phyloP scores from a whole-genome alignment of 2,113 vertebrate genomes.

The Sorex fumeus region DNA sequence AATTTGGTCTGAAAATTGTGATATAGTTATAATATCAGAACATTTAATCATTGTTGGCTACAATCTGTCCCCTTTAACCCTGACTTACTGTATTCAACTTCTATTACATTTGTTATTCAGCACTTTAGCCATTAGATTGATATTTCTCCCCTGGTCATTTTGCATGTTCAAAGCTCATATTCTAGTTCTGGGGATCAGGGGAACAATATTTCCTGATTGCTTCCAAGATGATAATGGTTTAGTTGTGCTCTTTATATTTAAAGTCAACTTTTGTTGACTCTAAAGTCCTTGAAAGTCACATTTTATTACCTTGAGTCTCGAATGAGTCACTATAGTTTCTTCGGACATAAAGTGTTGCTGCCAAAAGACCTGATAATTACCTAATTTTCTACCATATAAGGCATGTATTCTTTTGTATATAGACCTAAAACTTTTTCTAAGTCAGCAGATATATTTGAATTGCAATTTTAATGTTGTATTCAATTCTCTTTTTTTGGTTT shows the following conservation, averaged over 20 bases:
- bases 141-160: neutral
- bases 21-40: neutral
- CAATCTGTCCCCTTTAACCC: conserved; percentile 9
- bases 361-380: neutral
- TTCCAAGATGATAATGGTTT: neutral
- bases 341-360: neutral
- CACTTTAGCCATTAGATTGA: neutral
- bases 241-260: neutral
- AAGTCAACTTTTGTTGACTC: neutral
- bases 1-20: neutral
- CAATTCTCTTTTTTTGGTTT: neutral
- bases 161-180: neutral
- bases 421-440: neutral
- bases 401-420: neutral
- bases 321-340: neutral
- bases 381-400: neutral
- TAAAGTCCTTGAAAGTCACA: conserved; percentile 17
- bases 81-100: neutral
- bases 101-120: conserved; percentile 22
- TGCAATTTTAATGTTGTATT: neutral
- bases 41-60: neutral
- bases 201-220: neutral
- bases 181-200: neutral
- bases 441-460: neutral
- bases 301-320: conserved; percentile 15